Conservation (phyloP, 2,113 vertebrate genomes). For the Bettongia penicillata region DNA sequence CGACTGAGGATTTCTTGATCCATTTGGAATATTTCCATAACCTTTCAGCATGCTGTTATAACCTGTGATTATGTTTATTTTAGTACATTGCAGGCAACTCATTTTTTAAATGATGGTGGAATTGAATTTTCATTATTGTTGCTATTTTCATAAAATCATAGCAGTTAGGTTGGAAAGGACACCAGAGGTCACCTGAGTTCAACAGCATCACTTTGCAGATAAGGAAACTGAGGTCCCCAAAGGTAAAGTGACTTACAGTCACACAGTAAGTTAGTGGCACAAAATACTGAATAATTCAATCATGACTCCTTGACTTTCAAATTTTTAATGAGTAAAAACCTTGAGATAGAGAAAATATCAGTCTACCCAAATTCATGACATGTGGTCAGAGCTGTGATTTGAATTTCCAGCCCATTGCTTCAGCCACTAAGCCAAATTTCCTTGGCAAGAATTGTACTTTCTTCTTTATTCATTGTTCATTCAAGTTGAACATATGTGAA, state of each 20-base stretch:
- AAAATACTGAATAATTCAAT: slow-evolving; percentile 9
- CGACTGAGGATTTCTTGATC: background rate
- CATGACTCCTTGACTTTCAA: background rate
- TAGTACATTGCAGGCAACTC: slow-evolving; percentile 22
- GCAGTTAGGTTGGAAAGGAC: background rate
- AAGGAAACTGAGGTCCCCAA: slow-evolving; percentile 17
- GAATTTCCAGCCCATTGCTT: background rate
- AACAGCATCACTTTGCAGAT: slow-evolving; percentile 7
- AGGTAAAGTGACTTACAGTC: slow-evolving; percentile 39
- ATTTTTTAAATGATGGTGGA: background rate
- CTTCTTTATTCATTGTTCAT: slow-evolving; percentile 30
- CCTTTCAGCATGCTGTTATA: background rate
- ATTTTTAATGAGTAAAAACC: slow-evolving; percentile 8
- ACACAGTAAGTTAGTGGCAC: background rate
- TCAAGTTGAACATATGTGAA: background rate
- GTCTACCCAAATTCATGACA: slow-evolving; percentile 15
- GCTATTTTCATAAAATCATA: background rate
- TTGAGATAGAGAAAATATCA: slow-evolving; percentile 33
- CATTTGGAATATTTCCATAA: background rate
- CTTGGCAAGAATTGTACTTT: background rate
- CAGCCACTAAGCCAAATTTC: background rate
- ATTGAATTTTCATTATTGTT: background rate
- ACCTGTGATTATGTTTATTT: slow-evolving; percentile 30
- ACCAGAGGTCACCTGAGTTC: background rate
- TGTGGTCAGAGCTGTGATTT: background rate